Conservation (phyloP, 2,888 invertebrate genomes). For the Drosophila lacicola region DNA sequence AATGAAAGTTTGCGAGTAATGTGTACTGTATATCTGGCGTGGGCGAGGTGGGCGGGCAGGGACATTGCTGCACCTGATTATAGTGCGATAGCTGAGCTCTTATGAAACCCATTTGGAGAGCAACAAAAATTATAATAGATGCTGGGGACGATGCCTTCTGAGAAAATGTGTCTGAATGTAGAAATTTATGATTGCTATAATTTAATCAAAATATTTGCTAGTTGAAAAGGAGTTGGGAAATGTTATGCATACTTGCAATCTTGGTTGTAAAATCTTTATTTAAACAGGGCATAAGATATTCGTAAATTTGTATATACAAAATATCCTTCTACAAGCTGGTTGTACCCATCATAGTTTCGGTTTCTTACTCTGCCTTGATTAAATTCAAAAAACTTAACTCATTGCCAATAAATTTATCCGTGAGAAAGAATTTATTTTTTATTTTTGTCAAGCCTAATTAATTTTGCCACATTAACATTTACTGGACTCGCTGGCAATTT, state of each 20-base stretch:
- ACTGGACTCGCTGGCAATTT: slow-evolving; percentile 57
- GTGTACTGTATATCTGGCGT: slow-evolving; percentile 19
- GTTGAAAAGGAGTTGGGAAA: too few species aligned
- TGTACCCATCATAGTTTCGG: neutral
- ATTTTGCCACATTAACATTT: slow-evolving; percentile 64
- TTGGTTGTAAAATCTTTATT: too few species aligned
- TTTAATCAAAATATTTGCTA: neutral
- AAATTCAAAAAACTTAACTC: slow-evolving; percentile 11
- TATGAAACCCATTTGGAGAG: slow-evolving; percentile 7
- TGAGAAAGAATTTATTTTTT: slow-evolving; percentile 15
- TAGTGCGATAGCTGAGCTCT: slow-evolving; percentile 19
- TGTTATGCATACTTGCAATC: too few species aligned
- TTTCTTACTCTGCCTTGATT: neutral
- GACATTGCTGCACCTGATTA: slow-evolving; percentile 24
- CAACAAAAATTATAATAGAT: slow-evolving; percentile 2
- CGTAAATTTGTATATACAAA: too few species aligned
- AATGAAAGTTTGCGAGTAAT: slow-evolving; percentile 68
- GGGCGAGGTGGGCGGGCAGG: neutral
- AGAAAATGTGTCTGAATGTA: neutral
- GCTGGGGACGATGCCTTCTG: slow-evolving; percentile 8
- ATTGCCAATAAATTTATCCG: slow-evolving; percentile 39
- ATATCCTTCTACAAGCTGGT: neutral
- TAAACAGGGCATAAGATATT: too few species aligned
- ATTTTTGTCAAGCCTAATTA: slow-evolving; percentile 50
- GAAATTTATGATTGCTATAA: neutral